Evolutionary conservation across 2,113 vertebrate genomes (phyloP).

Genomic region (Lycocorax pyrrhopterus): DNA sequence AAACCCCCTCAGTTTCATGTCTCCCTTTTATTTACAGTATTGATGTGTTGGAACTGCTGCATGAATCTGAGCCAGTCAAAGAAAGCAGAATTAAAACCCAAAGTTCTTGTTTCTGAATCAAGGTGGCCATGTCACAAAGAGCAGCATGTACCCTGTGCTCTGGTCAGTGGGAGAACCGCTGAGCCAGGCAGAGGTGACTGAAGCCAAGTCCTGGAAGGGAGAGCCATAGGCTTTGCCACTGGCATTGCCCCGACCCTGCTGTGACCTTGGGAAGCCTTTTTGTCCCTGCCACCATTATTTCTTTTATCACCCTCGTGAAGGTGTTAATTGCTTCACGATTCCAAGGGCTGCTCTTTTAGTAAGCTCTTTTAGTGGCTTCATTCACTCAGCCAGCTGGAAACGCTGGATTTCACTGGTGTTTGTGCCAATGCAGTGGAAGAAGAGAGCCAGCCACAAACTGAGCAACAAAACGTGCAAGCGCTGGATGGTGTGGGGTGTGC

Average conservation of each 20-base stretch:
- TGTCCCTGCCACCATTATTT: not conserved
- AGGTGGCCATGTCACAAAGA: rapidly evolving
- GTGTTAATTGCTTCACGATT: not conserved
- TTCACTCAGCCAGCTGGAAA: not conserved
- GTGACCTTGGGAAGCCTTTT: not conserved
- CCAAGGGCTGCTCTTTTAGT: not conserved
- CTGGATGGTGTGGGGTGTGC: not conserved
- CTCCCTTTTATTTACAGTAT: not conserved
- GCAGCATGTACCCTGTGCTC: rapidly evolving
- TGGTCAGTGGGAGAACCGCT: rapidly evolving
- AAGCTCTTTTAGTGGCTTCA: not conserved
- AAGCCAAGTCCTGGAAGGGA: not conserved
- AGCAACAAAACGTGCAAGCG: not conserved
- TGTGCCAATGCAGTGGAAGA: not conserved
- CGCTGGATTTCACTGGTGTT: not conserved
- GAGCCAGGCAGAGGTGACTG: rapidly evolving
- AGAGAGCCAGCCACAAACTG: not conserved
- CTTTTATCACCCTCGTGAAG: not conserved
- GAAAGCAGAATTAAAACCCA: not conserved
- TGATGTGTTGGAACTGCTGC: not conserved
- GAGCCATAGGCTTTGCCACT: not conserved
- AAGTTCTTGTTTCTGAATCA: not conserved
- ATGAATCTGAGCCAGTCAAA: not conserved
- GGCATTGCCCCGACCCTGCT: rapidly evolving
- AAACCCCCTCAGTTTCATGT: not conserved